Evolutionary conservation across 2,113 vertebrate species (phyloP), one percentile per base, ranked within the genome.

Genomic region (Apteryx owenii): DNA sequence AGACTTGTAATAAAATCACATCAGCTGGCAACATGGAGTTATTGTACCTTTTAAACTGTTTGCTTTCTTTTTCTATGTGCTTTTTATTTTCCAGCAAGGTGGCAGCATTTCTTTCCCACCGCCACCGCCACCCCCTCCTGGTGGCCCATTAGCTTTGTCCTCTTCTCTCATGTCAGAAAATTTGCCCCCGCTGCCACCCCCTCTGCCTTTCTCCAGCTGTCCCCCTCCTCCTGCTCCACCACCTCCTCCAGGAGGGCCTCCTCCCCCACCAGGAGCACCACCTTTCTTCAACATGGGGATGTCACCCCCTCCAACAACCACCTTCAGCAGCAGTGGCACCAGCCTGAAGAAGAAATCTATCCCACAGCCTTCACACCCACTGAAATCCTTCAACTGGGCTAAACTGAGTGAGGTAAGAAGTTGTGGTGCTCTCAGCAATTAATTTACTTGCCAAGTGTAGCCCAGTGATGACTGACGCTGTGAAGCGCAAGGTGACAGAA

Each of bases 311-410:
- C 98, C 98, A 9, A 95, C 98, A 5, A 96, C 98, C 31, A 95
- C 91, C 21, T 98, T 98, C 23, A 97, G 98, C 94, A 98, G 81
- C 81, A 95, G 93, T 10, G 92, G 97, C 20, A 93, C 70, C 58
- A 99, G 94, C 56, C 96, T 98, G 97, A 99, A 98, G 97, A 99
- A 98, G 94, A 99, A 99, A 95, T 98, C 98, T 79, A 98, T 99
- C 83, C 99, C 99, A 0, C 99, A 99, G 96, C 99, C 99, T 33
- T 99, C 99, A 36, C 99, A 99, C 79, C 99, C 99, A 0, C 98
- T 99, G 96, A 99, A 99, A 98, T 99, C 99, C 64, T 99, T 99
- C 98, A 99, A 99, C 98, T 99, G 99, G 99, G 98, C 99, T 97
- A 99, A 99, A 93, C 97, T 99, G 40, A 99, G 98, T 54, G 99